A percentile compares a stretch with the other conserved stretches of the same genome.
Evolutionary conservation across 1,140 invertebrate species (phyloP).

Genomic region (Triops cancriformis): DNA sequence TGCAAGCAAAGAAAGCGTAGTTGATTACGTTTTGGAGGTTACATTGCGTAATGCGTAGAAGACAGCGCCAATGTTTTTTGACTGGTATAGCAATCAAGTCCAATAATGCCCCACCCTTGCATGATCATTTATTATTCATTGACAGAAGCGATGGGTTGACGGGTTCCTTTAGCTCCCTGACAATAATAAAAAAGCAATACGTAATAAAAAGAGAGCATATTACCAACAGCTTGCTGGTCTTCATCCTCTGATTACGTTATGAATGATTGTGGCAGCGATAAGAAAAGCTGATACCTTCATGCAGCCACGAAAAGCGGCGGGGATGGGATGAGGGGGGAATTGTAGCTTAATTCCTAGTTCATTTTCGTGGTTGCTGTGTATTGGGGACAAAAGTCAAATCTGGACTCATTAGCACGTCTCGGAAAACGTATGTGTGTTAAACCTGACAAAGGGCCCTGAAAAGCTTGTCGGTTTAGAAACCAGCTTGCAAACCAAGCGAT

Average conservation of each 20-base stretch:
- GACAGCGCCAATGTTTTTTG: not conserved
- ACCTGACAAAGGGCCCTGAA: not conserved
- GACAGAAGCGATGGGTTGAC: not conserved
- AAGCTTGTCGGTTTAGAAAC: not conserved
- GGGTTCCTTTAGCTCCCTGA: not conserved
- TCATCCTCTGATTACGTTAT: not conserved
- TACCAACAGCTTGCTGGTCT: not conserved
- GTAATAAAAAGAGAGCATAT: not conserved
- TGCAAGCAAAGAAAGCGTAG: too few relatives aligned
- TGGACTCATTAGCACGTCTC: not conserved
- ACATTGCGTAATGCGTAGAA: too few relatives aligned
- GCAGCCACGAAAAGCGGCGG: too few relatives aligned
- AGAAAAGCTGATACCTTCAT: not conserved
- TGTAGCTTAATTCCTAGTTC: too few relatives aligned
- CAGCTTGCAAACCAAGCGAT: not conserved
- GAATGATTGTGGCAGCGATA: not conserved
- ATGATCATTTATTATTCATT: constrained; percentile 11
- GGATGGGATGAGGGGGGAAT: too few relatives aligned
- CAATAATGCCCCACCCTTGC: constrained; percentile 7
- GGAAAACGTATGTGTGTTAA: not conserved
- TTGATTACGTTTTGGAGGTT: too few relatives aligned
- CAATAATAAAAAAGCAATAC: not conserved
- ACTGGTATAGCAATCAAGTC: not conserved
- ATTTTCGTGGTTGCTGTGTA: too few relatives aligned
- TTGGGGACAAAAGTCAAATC: not conserved